Conservation (phyloP, 2,888 invertebrate species). For the Volucella inflata region DNA sequence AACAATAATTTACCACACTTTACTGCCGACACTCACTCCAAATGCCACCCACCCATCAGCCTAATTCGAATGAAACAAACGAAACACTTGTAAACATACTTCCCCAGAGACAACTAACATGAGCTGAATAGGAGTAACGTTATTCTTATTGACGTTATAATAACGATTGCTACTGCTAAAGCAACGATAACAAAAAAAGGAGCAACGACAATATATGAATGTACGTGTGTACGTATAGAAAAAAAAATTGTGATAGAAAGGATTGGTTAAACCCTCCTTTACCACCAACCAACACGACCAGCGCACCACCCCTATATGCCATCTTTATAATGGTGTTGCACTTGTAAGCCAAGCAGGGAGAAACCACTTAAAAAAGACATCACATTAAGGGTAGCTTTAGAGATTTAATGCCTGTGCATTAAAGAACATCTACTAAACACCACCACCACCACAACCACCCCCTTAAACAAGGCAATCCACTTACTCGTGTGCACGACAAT, state of each 20-base stretch:
- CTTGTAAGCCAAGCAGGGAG: slow-evolving; percentile 47
- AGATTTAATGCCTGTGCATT: slow-evolving; percentile 60
- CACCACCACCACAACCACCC: background rate
- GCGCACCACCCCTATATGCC: slow-evolving; percentile 21
- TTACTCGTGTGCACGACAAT: too few relatives aligned
- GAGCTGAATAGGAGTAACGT: slow-evolving; percentile 43
- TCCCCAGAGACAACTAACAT: slow-evolving; percentile 40
- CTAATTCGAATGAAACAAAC: slow-evolving; percentile 55
- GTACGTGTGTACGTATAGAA: background rate
- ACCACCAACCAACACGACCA: background rate
- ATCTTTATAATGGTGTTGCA: slow-evolving; percentile 35
- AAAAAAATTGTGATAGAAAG: slow-evolving; percentile 28
- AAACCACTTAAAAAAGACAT: slow-evolving; percentile 70
- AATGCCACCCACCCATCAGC: slow-evolving; percentile 10
- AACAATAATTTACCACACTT: slow-evolving; percentile 67
- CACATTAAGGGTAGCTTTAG: slow-evolving; percentile 64
- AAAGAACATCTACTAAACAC: slow-evolving; percentile 19
- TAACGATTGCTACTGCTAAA: slow-evolving; percentile 43
- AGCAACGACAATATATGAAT: background rate
- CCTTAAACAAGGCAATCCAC: background rate
- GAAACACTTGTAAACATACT: slow-evolving; percentile 56
- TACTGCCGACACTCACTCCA: slow-evolving; percentile 9
- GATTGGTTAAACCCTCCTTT: slow-evolving; percentile 20
- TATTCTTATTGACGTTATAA: slow-evolving; percentile 66
- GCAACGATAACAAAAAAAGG: slow-evolving; percentile 3